Percentiles rank a stretch among this genome's conserved stretches.
These are phyloP conservation scores for Pantala flavescens DNA, from an alignment of 1,140 invertebrate genomes.

Conservation along the genomic window DNA sequence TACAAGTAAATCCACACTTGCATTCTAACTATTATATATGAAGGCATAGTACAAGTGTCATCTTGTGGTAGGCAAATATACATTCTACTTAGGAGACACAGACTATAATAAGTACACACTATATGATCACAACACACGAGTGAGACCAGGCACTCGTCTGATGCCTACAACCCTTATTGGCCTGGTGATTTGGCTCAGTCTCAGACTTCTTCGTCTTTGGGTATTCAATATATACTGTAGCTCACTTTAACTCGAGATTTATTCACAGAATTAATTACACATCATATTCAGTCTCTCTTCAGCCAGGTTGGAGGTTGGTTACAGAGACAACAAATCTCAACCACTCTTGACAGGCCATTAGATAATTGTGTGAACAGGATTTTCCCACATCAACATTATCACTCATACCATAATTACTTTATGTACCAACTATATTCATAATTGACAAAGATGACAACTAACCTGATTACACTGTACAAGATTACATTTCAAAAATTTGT, in stretches of 20 bases:
- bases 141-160: constrained; percentile 6
- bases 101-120: background rate
- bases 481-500: background rate
- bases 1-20: constrained; percentile 9
- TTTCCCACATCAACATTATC: background rate
- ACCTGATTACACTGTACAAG: background rate
- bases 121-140: constrained; percentile 2
- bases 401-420: background rate
- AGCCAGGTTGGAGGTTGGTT: background rate
- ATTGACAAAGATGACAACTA: background rate
- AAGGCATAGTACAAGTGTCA: background rate
- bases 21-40: background rate
- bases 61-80: constrained; percentile 6
- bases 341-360: background rate
- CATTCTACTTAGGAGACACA: constrained; percentile 1
- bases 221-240: background rate
- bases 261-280: background rate
- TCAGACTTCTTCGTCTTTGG: background rate
- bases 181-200: background rate
- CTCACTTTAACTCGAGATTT: background rate
- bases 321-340: constrained; percentile 6
- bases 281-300: background rate
- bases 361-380: background rate
- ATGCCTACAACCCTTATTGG: constrained; percentile 3
- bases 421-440: background rate